Conservation (phyloP, 2,797 vertebrate species). For the Masticophis lateralis region DNA sequence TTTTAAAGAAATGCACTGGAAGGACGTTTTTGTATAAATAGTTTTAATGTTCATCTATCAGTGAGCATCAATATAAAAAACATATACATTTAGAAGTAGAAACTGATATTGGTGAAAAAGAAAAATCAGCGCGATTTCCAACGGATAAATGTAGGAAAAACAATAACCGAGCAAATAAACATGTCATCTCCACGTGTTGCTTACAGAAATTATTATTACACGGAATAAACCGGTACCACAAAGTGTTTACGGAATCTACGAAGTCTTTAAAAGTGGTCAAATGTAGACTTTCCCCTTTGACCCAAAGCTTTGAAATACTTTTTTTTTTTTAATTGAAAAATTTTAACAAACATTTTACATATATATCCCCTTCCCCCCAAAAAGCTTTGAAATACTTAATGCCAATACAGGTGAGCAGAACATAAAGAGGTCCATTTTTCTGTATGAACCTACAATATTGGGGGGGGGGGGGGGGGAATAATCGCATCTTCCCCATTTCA, state of each 20-base stretch:
- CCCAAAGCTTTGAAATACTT: neutral
- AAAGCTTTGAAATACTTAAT: neutral
- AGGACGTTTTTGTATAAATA: constrained; percentile 33
- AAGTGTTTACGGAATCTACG: neutral
- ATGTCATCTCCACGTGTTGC: neutral
- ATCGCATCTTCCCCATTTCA: neutral
- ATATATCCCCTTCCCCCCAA: too few relatives aligned
- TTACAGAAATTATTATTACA: neutral
- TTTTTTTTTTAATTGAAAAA: too few relatives aligned
- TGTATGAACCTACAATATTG: neutral
- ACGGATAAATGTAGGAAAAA: neutral
- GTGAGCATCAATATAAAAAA: constrained; percentile 42
- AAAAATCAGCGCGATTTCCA: constrained; percentile 29
- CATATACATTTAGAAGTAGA: constrained; percentile 29
- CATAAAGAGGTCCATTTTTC: constrained; percentile 6
- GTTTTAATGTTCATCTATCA: constrained; percentile 41
- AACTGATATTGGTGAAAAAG: neutral
- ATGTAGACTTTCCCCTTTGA: constrained; percentile 1
- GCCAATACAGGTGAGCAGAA: constrained; percentile 9
- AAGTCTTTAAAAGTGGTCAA: neutral
- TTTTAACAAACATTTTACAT: too few relatives aligned
- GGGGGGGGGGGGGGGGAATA: too few relatives aligned
- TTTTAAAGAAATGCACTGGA: neutral
- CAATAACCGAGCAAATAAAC: neutral
- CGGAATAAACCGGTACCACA: neutral